Evolutionary conservation across 2,797 vertebrate species (phyloP).

Genomic region (Tarsius wallacei): DNA sequence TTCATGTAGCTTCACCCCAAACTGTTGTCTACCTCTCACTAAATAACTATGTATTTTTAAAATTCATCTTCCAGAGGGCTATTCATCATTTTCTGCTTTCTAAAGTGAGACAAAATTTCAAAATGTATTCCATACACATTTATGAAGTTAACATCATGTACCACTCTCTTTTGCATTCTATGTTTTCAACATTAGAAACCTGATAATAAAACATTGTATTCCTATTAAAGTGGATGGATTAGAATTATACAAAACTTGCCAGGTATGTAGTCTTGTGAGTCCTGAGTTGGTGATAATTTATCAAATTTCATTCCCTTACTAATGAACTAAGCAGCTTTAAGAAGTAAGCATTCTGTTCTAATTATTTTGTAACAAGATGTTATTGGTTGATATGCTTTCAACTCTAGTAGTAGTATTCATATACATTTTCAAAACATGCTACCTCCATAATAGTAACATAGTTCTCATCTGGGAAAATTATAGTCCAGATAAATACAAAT

Average conservation of each 20-base stretch:
- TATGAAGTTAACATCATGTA: not conserved
- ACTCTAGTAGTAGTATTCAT: not conserved
- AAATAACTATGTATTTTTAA: not conserved
- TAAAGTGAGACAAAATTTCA: not conserved
- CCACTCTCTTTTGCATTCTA: not conserved
- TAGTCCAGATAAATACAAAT: not conserved
- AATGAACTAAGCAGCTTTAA: not conserved
- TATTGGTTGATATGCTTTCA: not conserved
- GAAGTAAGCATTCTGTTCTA: not conserved
- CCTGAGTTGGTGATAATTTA: not conserved
- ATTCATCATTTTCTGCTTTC: not conserved
- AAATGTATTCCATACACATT: not conserved
- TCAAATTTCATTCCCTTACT: not conserved
- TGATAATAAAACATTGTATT: not conserved
- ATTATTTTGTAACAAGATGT: slow-evolving; percentile 51
- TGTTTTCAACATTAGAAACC: slow-evolving; percentile 2
- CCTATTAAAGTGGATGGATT: not conserved
- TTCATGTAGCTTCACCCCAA: not conserved
- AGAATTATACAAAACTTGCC: not conserved
- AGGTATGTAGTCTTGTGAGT: not conserved
- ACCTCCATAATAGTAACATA: slow-evolving; percentile 9
- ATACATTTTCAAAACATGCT: slow-evolving; percentile 35
- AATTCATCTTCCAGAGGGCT: not conserved
- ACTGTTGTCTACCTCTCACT: not conserved
- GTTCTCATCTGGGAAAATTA: slow-evolving; percentile 60